These are phyloP conservation scores for Elaphurus davidianus DNA, from an alignment of 2,113 vertebrate genomes.

Conservation along the genomic window DNA sequence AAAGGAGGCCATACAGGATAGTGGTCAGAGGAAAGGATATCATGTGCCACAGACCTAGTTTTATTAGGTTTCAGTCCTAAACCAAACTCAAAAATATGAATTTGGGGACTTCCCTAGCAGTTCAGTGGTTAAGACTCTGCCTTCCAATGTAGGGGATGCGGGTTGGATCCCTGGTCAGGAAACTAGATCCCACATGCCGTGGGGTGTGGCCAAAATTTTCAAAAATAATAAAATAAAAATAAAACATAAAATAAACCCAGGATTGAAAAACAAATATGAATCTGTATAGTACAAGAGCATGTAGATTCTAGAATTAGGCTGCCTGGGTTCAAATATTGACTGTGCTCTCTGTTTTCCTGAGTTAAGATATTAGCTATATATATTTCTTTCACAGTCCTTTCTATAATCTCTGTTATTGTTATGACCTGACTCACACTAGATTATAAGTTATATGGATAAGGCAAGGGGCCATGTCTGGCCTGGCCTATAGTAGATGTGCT, in stretches of 20 bases:
- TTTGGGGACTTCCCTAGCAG: not conserved
- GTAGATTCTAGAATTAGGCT: not conserved
- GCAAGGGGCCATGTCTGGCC: not conserved
- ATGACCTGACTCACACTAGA: not conserved
- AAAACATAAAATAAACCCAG: not conserved
- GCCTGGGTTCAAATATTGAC: not conserved
- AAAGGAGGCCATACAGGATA: not conserved
- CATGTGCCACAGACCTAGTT: not conserved
- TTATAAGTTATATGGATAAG: not conserved
- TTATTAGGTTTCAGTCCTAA: conserved; percentile 7
- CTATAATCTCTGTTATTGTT: not conserved
- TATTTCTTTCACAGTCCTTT: not conserved
- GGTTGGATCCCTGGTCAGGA: not conserved
- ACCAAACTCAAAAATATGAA: not conserved
- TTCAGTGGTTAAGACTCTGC: not conserved
- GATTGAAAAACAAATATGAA: not conserved
- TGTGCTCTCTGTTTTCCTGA: not conserved
- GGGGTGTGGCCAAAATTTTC: not conserved
- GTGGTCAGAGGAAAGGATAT: not conserved
- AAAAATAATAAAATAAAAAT: not conserved
- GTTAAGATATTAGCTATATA: not conserved
- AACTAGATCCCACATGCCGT: not conserved
- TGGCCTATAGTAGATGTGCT: not conserved
- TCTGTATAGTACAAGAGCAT: not conserved
- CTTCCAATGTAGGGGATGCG: not conserved